Percentiles rank a stretch among this genome's conserved stretches.
These are phyloP conservation scores for Caenorhabditis tropicalis DNA, from an alignment of 1,140 invertebrate species.

Conservation along the genomic window DNA sequence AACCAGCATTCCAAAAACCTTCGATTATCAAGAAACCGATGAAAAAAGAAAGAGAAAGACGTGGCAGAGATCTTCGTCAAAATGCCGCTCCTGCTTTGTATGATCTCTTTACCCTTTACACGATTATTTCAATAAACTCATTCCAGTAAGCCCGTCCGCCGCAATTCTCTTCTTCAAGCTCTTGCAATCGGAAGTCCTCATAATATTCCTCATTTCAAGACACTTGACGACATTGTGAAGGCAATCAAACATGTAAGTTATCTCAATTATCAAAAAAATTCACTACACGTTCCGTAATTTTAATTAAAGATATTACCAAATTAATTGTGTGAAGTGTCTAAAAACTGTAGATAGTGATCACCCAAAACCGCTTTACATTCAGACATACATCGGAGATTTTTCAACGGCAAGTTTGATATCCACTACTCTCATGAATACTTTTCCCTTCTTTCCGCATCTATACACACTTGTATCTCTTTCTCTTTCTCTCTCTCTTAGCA, in stretches of 20 bases:
- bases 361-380: background rate
- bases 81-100: slow-evolving; percentile 71
- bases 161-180: slow-evolving; percentile 69
- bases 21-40: slow-evolving; percentile 71
- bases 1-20: slow-evolving; percentile 57
- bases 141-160: slow-evolving; percentile 68
- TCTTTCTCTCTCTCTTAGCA: background rate
- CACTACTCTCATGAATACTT: background rate
- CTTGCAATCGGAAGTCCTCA: slow-evolving; percentile 71
- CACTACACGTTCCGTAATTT: too few relatives aligned
- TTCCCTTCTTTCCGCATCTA: background rate
- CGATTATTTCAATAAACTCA: background rate
- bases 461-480: background rate
- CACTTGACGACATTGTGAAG: slow-evolving; percentile 68
- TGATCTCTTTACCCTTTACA: slow-evolving; percentile 34
- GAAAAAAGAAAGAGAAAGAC: slow-evolving; percentile 68
- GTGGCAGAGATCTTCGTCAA: slow-evolving; percentile 61
- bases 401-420: slow-evolving; percentile 39
- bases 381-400: slow-evolving; percentile 40
- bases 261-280: background rate
- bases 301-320: too few relatives aligned
- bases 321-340: slow-evolving; percentile 30
- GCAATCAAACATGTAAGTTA: slow-evolving; percentile 69
- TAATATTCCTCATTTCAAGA: slow-evolving; percentile 71
- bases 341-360: background rate